A percentile compares a stretch with the other conserved stretches of the same genome.
Evolutionary conservation across 2,888 invertebrate genomes (phyloP).

Genomic region (Thecocarcelia acutangulata): DNA sequence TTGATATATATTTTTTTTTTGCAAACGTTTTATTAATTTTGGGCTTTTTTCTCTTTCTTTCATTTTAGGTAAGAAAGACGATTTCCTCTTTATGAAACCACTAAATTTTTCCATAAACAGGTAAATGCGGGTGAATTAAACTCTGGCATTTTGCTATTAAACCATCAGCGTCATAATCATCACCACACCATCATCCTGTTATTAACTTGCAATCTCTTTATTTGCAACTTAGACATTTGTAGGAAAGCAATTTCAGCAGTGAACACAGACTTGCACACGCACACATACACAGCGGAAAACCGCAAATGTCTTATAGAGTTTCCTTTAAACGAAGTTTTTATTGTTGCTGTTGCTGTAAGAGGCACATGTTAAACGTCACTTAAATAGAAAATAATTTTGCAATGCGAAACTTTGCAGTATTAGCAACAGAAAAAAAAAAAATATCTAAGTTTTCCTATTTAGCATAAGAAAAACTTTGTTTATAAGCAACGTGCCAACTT

Average conservation of each 20-base stretch:
- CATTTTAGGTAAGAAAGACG: constrained; percentile 55
- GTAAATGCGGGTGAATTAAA: constrained; percentile 65
- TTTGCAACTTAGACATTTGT: constrained; percentile 41
- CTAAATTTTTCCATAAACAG: constrained; percentile 54
- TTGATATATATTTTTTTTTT: constrained; percentile 5
- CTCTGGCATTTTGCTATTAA: constrained; percentile 18
- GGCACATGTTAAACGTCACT: constrained; percentile 70
- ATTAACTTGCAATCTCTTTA: constrained; percentile 66
- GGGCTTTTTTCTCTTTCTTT: constrained; percentile 30
- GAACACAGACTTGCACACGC: constrained; percentile 30
- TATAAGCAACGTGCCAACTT: constrained; percentile 66
- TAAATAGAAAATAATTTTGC: constrained; percentile 67
- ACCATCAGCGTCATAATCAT: constrained; percentile 48
- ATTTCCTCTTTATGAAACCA: constrained; percentile 37
- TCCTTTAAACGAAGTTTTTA: constrained; percentile 59
- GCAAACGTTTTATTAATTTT: constrained; percentile 35
- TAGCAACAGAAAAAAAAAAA: constrained; percentile 26
- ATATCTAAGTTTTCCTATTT: constrained; percentile 67
- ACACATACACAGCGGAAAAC: constrained; percentile 62
- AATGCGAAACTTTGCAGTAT: constrained; percentile 69
- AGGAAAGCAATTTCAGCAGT: constrained; percentile 21
- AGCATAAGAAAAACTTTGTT: constrained; percentile 65
- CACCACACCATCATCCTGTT: constrained; percentile 67
- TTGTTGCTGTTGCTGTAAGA: constrained; percentile 48
- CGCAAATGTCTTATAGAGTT: constrained; percentile 67